Percentiles rank a stretch among this genome's conserved stretches.
Evolutionary conservation across 1,140 invertebrate genomes (phyloP).

Genomic region (Drosophila asahinai): DNA sequence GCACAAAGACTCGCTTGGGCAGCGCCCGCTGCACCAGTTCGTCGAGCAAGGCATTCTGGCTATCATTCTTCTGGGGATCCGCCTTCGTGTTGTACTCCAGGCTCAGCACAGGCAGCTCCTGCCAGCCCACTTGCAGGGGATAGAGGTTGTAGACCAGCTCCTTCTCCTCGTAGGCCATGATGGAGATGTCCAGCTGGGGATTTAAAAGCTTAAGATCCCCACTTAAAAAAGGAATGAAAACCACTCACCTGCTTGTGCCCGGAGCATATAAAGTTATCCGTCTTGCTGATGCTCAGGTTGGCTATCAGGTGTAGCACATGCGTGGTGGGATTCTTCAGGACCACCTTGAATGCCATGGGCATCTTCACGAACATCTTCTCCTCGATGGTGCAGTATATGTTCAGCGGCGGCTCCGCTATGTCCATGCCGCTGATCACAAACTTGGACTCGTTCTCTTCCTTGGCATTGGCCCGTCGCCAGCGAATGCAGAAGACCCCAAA

Average conservation of each 20-base stretch:
- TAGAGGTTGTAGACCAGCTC: constrained; percentile 83
- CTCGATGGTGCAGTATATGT: constrained; percentile 84
- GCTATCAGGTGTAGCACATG: constrained; percentile 78
- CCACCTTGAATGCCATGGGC: constrained; percentile 82
- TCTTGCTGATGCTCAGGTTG: constrained; percentile 74
- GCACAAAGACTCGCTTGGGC: constrained; percentile 83
- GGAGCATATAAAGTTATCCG: constrained; percentile 85
- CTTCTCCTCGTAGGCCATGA: constrained; percentile 81
- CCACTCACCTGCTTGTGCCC: constrained; percentile 79
- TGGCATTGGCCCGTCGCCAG: constrained; percentile 72
- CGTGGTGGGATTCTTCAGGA: constrained; percentile 77
- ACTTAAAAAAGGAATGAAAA: not conserved
- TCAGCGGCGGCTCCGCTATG: constrained; percentile 78
- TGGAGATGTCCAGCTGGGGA: constrained; percentile 75
- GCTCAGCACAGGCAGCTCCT: constrained; percentile 77
- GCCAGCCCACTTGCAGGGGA: constrained; percentile 83
- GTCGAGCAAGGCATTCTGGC: constrained; percentile 75
- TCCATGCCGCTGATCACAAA: constrained; percentile 78
- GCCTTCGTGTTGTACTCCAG: constrained; percentile 81
- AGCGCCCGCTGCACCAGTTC: constrained; percentile 81
- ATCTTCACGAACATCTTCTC: constrained; percentile 85
- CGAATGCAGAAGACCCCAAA: constrained; percentile 84
- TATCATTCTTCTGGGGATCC: constrained; percentile 76
- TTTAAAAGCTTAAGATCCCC: not conserved
- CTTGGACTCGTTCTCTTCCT: constrained; percentile 84